Percentiles rank a stretch among this genome's conserved stretches.
Conservation (phyloP, 2,888 invertebrate species). For the Marronus borbonicus region DNA sequence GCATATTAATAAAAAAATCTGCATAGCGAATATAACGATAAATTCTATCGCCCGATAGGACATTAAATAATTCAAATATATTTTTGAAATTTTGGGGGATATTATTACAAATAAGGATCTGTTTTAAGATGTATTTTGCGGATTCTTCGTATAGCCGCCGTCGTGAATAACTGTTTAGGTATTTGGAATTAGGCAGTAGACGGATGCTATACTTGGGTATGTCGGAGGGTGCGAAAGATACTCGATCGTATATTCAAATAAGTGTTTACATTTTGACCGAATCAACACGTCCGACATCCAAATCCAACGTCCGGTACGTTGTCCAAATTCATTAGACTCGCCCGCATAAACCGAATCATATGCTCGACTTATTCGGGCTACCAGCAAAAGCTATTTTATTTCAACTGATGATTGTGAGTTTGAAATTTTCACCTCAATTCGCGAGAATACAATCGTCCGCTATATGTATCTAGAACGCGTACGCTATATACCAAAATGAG, state of each 20-base stretch:
- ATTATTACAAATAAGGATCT: too few species aligned
- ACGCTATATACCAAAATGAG: constrained; percentile 15
- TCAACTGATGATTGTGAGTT: neutral
- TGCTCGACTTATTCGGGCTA: constrained; percentile 14
- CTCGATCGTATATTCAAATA: constrained; percentile 65
- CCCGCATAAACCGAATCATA: constrained; percentile 60
- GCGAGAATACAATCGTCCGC: neutral
- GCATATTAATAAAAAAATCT: constrained; percentile 53
- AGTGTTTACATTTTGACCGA: constrained; percentile 66
- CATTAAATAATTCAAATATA: too few species aligned
- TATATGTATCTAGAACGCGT: neutral
- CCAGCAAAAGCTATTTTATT: neutral
- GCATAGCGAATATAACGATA: constrained; percentile 39
- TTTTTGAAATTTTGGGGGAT: too few species aligned
- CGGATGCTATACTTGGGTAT: neutral
- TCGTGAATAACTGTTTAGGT: too few species aligned
- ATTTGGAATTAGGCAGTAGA: too few species aligned
- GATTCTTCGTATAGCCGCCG: too few species aligned
- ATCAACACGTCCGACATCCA: neutral
- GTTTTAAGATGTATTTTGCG: too few species aligned
- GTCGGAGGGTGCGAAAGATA: constrained; percentile 1
- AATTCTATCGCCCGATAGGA: neutral
- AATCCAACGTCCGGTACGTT: neutral
- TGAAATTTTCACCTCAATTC: too few species aligned
- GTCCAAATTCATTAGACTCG: constrained; percentile 66